Percentiles rank a stretch among this genome's conserved stretches.
phyloP scores from a whole-genome alignment of 2,797 vertebrate genomes.

The Spatula versicolor region DNA sequence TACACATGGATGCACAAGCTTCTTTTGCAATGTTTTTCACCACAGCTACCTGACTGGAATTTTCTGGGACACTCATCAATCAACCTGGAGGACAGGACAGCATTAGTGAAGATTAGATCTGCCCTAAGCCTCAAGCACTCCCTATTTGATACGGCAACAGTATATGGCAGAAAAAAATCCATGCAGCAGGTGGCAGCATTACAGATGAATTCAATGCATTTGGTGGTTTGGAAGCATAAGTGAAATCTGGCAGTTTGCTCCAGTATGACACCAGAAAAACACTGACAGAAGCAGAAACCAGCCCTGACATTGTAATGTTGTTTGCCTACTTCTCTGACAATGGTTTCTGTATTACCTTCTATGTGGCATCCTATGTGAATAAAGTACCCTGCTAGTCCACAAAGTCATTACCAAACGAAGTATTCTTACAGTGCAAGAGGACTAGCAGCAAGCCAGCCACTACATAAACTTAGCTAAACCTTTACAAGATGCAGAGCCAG shows the following conservation, averaged over 20 bases:
- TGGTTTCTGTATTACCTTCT: background rate
- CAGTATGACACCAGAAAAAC: background rate
- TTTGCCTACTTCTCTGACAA: background rate
- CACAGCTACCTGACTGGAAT: background rate
- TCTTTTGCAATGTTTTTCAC: background rate
- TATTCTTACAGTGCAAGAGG: background rate
- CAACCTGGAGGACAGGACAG: background rate
- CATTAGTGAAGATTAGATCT: background rate
- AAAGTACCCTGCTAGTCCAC: background rate
- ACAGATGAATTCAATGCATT: background rate
- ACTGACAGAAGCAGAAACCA: background rate
- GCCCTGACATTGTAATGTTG: accelerated
- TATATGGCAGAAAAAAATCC: background rate
- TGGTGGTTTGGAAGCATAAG: background rate
- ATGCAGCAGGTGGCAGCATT: background rate
- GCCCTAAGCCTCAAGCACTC: background rate
- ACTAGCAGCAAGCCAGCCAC: background rate
- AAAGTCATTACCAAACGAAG: background rate
- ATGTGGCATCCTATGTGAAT: background rate
- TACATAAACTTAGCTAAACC: background rate
- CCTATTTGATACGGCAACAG: no score
- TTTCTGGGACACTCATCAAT: background rate
- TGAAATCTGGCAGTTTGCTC: background rate
- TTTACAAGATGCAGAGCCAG: background rate
- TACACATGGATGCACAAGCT: background rate